Conservation (phyloP, 1,140 invertebrate genomes). For the Andricus grossulariae region DNA sequence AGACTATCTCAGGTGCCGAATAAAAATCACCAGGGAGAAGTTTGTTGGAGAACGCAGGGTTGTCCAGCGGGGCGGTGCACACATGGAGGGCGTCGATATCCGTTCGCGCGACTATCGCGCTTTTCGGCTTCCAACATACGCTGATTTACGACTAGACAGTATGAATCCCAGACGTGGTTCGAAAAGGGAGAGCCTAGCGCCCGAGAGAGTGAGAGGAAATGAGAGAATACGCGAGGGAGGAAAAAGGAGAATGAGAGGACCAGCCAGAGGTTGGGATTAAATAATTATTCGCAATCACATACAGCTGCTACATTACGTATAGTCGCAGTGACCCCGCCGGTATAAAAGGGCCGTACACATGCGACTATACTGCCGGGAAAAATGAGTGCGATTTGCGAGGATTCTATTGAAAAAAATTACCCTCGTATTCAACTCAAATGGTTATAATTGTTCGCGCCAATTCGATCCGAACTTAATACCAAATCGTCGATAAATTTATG, state of each 20-base stretch:
- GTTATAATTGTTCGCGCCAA: too few relatives aligned
- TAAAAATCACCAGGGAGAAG: conserved; percentile 11
- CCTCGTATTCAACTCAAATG: too few relatives aligned
- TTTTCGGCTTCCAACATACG: conserved; percentile 29
- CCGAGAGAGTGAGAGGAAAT: background rate
- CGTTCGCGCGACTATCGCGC: conserved; percentile 18
- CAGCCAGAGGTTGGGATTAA: conserved; percentile 54
- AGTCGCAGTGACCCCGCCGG: conserved; percentile 40
- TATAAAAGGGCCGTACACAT: conserved; percentile 47
- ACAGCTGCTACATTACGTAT: conserved; percentile 60
- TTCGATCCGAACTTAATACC: too few relatives aligned
- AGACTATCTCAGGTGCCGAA: background rate
- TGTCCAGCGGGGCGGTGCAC: background rate
- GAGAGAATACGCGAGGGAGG: conserved; percentile 34
- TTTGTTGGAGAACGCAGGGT: background rate
- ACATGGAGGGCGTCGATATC: conserved; percentile 5
- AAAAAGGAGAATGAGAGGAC: background rate
- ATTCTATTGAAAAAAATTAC: too few relatives aligned
- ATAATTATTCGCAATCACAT: conserved; percentile 66
- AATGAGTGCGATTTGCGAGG: too few relatives aligned
- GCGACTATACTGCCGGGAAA: background rate
- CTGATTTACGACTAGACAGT: conserved; percentile 62
- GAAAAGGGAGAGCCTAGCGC: conserved; percentile 35
- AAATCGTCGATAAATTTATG: too few relatives aligned
- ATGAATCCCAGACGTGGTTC: conserved; percentile 52